Percentiles rank a stretch among this genome's conserved stretches.
Conservation (phyloP, 2,797 vertebrate species). For the Pseudochaenichthys georgianus region DNA sequence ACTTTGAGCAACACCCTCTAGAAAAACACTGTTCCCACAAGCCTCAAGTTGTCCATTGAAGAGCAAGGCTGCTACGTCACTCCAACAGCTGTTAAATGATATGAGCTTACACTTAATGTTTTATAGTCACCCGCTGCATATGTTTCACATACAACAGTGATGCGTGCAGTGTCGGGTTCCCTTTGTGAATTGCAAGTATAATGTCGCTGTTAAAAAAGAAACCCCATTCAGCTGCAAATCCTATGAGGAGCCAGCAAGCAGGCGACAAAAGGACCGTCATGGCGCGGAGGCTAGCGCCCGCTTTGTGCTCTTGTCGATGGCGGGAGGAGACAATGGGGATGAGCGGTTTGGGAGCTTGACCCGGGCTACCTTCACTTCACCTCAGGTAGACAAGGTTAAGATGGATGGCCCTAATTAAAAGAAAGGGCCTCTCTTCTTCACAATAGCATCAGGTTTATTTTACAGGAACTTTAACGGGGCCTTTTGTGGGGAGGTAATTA, state of each 20-base stretch:
- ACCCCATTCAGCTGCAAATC: constrained; percentile 84
- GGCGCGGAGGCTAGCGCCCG: constrained; percentile 67
- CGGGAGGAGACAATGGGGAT: constrained; percentile 70
- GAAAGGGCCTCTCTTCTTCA: constrained; percentile 83
- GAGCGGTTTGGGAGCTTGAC: constrained; percentile 83
- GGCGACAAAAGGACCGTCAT: constrained; percentile 76
- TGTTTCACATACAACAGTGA: constrained; percentile 81
- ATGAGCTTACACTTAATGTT: constrained; percentile 85
- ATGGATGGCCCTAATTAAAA: constrained; percentile 90
- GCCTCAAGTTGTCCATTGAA: constrained; percentile 77
- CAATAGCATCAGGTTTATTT: constrained; percentile 88
- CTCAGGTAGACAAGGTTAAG: constrained; percentile 89
- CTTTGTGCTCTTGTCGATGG: constrained; percentile 71
- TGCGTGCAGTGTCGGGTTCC: constrained; percentile 86
- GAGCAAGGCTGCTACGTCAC: constrained; percentile 73
- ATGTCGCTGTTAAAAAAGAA: constrained; percentile 81
- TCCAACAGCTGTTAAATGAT: constrained; percentile 84
- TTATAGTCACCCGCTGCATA: constrained; percentile 81
- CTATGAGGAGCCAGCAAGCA: constrained; percentile 83
- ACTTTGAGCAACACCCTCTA: constrained; percentile 76
- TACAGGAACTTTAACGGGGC: constrained; percentile 87
- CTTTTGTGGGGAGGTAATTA: constrained; percentile 88
- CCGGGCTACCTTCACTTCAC: constrained; percentile 85
- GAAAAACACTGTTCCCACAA: constrained; percentile 79
- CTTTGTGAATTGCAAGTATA: constrained; percentile 86